These are phyloP conservation scores for Neodiprion pinetum DNA, from an alignment of 1,140 invertebrate genomes.

Conservation along the genomic window DNA sequence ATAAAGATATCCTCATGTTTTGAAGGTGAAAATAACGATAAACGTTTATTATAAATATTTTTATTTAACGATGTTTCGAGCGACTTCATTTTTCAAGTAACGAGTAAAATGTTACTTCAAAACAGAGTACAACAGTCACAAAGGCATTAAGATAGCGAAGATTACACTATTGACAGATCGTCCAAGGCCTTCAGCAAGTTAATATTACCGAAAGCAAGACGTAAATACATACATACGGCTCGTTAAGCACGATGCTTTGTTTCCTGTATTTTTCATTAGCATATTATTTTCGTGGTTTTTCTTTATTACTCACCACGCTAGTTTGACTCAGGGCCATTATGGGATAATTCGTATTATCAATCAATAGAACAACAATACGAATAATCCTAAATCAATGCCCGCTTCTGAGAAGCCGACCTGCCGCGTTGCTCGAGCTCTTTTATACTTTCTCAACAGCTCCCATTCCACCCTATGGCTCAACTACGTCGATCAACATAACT, in stretches of 20 bases:
- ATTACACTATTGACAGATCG: slow-evolving; percentile 1
- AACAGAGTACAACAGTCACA: no score
- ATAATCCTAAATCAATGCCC: slow-evolving; percentile 33
- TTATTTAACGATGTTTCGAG: no score
- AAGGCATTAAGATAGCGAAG: background rate
- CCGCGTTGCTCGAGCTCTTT: slow-evolving; percentile 48
- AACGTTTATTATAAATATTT: no score
- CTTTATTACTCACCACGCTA: slow-evolving; percentile 62
- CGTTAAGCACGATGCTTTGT: background rate
- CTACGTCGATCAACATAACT: slow-evolving; percentile 23
- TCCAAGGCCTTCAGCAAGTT: background rate
- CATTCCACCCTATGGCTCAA: slow-evolving; percentile 33
- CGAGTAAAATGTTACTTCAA: no score
- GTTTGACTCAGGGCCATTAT: slow-evolving; percentile 64
- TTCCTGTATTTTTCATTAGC: background rate
- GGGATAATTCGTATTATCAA: slow-evolving; percentile 39
- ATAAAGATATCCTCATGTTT: no score
- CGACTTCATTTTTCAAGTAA: no score
- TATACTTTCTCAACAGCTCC: slow-evolving; percentile 53
- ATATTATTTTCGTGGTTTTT: slow-evolving; percentile 12
- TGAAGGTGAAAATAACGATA: no score
- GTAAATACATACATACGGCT: background rate
- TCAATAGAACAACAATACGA: slow-evolving; percentile 38
- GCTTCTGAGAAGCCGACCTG: slow-evolving; percentile 37
- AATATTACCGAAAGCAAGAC: background rate